Base-by-base conservation (phyloP, 2,888 invertebrate genomes). In the Euproctis similis region DNA sequence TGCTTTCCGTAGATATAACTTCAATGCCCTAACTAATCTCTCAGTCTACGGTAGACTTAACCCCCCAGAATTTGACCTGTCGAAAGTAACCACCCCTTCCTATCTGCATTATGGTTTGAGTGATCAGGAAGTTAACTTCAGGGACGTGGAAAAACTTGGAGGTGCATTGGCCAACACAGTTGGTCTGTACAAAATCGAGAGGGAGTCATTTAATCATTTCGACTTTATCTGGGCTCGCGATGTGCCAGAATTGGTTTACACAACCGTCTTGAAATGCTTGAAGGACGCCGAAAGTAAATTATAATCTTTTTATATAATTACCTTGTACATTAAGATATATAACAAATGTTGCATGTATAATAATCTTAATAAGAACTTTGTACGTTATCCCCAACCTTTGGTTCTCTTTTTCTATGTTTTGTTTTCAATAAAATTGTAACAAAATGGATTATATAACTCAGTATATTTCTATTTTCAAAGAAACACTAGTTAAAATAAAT, bases 181-280 rank as follows among this genome's bases (percentile, higher is more conserved):
- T 0, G 38, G 32, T 1, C 22, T 47, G 0, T 34, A 38, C 9
- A 30, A 42, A 30, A 45, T 44, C 4, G 36, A 33, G 0, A 45
- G 63, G 7, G 33, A 42, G 0, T 33, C 34, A 0, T 73, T 71
- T 18, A 59, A 57, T 27, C 71, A 71, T 39, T 50, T 41, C 2
- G 69, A 69, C 18, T 71, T 62, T 25, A 42, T 66, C n/a, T 72
- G 71, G 71, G 59, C 49, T 1, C 28, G 12, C 0, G 54, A 63
- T 26, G 63, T 40, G 0, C 58, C 26, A 16, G 37, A 38, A 0
- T 30, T 46, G 16, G 16, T 70, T 0, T 66, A 61, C 24, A 48
- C 57, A 10, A 34, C 26, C 2, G 0, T 70, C 0, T 9, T 70
- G 2, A 16, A 17, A 1, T 17, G 36, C 2, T 29, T 72, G 53